Percentiles rank a stretch among this genome's conserved stretches.
Conservation (phyloP, 92 coral and sea anemone species). For the Porites evermanni region DNA sequence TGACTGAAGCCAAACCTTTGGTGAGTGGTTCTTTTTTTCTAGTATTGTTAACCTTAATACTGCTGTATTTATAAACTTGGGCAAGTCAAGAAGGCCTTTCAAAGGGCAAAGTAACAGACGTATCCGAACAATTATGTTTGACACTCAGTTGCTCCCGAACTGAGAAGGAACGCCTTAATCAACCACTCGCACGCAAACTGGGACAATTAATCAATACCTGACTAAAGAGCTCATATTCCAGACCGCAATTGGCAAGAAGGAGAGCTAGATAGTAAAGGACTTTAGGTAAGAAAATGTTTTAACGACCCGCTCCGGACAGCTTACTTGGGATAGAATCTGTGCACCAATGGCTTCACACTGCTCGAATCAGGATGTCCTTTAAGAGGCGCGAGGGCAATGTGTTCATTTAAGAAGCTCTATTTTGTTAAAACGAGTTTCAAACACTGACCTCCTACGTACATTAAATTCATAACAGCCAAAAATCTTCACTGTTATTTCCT, state of each 20-base stretch:
- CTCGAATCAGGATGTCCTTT: background rate
- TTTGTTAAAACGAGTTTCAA: background rate
- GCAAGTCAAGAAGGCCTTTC: background rate
- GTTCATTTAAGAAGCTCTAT: background rate
- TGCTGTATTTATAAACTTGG: background rate
- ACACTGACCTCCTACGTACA: conserved; percentile 12
- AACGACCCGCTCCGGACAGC: background rate
- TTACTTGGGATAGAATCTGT: background rate
- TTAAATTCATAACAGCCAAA: background rate
- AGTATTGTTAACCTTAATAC: background rate
- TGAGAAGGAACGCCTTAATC: background rate
- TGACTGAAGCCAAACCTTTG: conserved; percentile 35
- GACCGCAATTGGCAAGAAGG: conserved; percentile 28
- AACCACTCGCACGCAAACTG: conserved; percentile 8
- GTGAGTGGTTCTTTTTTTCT: conserved; percentile 15
- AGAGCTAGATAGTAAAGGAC: conserved; percentile 1
- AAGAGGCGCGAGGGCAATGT: background rate
- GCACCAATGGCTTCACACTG: background rate
- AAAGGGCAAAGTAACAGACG: background rate
- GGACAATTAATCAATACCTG: background rate
- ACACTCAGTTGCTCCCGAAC: background rate
- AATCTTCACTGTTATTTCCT: background rate
- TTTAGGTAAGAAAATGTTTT: background rate
- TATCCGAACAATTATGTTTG: too few species aligned
- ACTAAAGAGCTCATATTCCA: background rate